Conservation (phyloP, 1,140 invertebrate genomes). For the Armadillidium nasatum region DNA sequence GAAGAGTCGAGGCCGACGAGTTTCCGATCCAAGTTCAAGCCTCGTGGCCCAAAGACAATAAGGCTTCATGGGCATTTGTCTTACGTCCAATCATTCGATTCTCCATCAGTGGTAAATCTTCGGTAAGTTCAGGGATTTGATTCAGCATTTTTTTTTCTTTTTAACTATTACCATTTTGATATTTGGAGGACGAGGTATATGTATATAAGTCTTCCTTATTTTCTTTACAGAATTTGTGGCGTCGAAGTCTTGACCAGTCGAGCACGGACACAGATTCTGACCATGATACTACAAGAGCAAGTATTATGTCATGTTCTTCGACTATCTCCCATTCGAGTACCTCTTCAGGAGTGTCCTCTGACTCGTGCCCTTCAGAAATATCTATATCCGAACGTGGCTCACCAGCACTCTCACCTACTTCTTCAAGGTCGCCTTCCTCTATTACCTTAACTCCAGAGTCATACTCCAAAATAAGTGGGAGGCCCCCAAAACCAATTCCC, state of each 20-base stretch:
- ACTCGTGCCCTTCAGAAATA: conserved; percentile 17
- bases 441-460: background rate
- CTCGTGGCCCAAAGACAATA: conserved; percentile 56
- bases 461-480: background rate
- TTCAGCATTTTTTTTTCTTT: background rate
- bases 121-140: background rate
- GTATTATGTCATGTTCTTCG: background rate
- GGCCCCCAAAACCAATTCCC: conserved; percentile 2
- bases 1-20: conserved; percentile 79
- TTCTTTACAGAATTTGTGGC: conserved; percentile 27
- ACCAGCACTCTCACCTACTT: conserved; percentile 4
- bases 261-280: conserved; percentile 37
- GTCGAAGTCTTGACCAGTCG: conserved; percentile 35
- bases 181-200: no score
- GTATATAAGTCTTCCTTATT: background rate
- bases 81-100: conserved; percentile 23
- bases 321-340: conserved; percentile 1
- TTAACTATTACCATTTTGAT: no score
- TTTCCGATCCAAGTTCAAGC: conserved; percentile 74
- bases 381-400: background rate
- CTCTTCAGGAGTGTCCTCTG: conserved; percentile 7
- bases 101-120: background rate
- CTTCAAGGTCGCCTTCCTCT: conserved; percentile 13
- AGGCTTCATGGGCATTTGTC: conserved; percentile 31
- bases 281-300: conserved; percentile 27